Conservation (phyloP, 2,888 invertebrate genomes). For the Cerceris ruficornis region DNA sequence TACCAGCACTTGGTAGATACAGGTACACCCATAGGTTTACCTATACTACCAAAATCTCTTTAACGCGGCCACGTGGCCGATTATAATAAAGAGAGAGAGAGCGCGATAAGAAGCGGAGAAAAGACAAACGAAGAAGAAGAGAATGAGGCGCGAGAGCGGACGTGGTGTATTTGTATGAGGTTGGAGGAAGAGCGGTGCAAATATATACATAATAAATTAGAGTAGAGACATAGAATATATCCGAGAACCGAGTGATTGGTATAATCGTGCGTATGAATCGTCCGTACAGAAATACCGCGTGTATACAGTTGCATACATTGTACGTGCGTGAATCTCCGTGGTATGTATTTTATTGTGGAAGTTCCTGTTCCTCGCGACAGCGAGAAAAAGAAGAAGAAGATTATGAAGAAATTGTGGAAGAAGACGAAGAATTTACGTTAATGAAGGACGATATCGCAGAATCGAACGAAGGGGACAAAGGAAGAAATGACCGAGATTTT, state of each 20-base stretch:
- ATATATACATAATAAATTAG: constrained; percentile 50
- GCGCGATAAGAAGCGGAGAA: constrained; percentile 22
- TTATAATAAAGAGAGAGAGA: constrained; percentile 50
- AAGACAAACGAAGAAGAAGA: constrained; percentile 12
- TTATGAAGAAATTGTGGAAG: background rate
- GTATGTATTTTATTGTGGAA: constrained; percentile 77
- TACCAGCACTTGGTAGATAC: constrained; percentile 65
- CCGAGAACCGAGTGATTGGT: constrained; percentile 43
- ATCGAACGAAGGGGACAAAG: constrained; percentile 21
- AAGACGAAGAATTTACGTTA: background rate
- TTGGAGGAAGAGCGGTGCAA: constrained; percentile 48
- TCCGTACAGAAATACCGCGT: constrained; percentile 67
- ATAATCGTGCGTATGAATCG: constrained; percentile 47
- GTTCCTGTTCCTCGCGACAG: constrained; percentile 78
- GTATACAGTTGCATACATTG: constrained; percentile 56
- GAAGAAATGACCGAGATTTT: constrained; percentile 75
- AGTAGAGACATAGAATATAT: constrained; percentile 41
- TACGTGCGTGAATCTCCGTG: constrained; percentile 70
- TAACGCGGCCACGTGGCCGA: constrained; percentile 50
- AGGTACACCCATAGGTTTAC: constrained; percentile 63
- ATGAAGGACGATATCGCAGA: constrained; percentile 3
- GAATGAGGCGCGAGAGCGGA: constrained; percentile 41
- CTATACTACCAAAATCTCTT: constrained; percentile 60
- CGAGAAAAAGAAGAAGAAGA: constrained; percentile 35
- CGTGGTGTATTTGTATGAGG: constrained; percentile 43